Evolutionary conservation across 2,797 vertebrate species (phyloP).

Genomic region (Xyrichtys novacula): DNA sequence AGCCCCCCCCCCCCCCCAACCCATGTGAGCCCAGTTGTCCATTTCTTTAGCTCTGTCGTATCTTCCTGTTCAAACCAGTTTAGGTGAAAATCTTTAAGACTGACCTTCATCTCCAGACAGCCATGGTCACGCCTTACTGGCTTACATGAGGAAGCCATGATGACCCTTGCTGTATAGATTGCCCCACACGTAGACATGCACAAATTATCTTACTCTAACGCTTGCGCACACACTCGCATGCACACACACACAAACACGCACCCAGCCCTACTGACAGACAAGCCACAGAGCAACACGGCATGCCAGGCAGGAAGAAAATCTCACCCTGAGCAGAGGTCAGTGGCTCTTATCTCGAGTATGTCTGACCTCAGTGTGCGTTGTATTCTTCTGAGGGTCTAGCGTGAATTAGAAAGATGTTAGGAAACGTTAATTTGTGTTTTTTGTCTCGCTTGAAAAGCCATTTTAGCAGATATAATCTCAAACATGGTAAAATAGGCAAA

Average conservation of each 20-base stretch:
- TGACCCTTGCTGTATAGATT: slow-evolving; percentile 51
- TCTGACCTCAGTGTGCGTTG: slow-evolving; percentile 59
- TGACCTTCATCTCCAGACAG: slow-evolving; percentile 45
- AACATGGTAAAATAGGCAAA: neutral
- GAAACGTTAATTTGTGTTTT: slow-evolving; percentile 30
- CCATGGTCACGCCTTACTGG: slow-evolving; percentile 44
- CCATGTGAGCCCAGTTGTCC: slow-evolving; percentile 44
- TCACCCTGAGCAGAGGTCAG: slow-evolving; percentile 61
- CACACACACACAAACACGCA: slow-evolving; percentile 26
- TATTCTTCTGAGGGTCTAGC: slow-evolving; percentile 43
- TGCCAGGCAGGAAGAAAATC: slow-evolving; percentile 58
- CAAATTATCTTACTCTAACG: slow-evolving; percentile 40
- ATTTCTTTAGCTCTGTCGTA: slow-evolving; percentile 15
- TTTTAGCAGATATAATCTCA: slow-evolving; percentile 7
- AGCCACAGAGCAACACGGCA: slow-evolving; percentile 58
- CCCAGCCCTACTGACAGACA: slow-evolving; percentile 65
- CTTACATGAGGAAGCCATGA: slow-evolving; percentile 41
- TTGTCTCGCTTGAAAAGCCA: slow-evolving; percentile 30
- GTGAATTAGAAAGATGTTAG: slow-evolving; percentile 20
- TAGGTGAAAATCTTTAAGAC: slow-evolving; percentile 60
- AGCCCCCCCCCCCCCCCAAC: slow-evolving; percentile 46
- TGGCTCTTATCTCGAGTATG: slow-evolving; percentile 68
- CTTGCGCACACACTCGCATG: neutral
- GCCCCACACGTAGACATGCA: slow-evolving; percentile 30
- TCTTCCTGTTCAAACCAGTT: slow-evolving; percentile 30